phyloP scores from a whole-genome alignment of 92 coral and sea anemone genomes.

The Heliopora coerulea region DNA sequence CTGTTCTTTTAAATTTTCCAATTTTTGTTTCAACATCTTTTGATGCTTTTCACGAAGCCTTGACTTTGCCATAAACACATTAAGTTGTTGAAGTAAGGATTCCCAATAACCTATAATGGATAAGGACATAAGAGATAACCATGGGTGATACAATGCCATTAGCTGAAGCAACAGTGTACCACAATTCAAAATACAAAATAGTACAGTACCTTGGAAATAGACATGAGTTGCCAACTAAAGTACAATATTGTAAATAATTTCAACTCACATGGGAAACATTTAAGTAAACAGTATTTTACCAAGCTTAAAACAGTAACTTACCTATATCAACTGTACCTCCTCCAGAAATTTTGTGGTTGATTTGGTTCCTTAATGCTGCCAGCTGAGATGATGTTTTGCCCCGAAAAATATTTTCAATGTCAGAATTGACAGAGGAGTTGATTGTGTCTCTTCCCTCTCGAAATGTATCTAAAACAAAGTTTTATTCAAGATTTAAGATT shows the following conservation, averaged over 20 bases:
- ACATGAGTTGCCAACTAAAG: no score
- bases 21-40: slow-evolving; percentile 72
- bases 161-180: no score
- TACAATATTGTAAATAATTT: no score
- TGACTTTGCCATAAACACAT: slow-evolving; percentile 86
- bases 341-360: slow-evolving; percentile 80
- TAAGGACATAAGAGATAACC: no score
- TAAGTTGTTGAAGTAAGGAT: slow-evolving; percentile 72
- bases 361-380: slow-evolving; percentile 78
- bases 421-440: slow-evolving; percentile 77
- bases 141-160: no score
- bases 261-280: no score
- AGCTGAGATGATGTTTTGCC: slow-evolving; percentile 88
- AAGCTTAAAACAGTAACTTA: no score
- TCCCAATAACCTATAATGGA: slow-evolving; percentile 99
- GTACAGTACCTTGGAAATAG: no score
- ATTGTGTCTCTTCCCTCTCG: slow-evolving; percentile 86
- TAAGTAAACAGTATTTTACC: no score
- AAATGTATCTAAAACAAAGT: slow-evolving; percentile 14
- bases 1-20: slow-evolving; percentile 74
- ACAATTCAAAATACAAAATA: no score
- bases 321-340: slow-evolving; percentile 99
- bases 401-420: slow-evolving; percentile 74
- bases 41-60: slow-evolving; percentile 89
- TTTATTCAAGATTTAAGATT: not conserved